Base-by-base conservation (phyloP, 2,888 invertebrate species). In the Zhuqinia jingwanae region DNA sequence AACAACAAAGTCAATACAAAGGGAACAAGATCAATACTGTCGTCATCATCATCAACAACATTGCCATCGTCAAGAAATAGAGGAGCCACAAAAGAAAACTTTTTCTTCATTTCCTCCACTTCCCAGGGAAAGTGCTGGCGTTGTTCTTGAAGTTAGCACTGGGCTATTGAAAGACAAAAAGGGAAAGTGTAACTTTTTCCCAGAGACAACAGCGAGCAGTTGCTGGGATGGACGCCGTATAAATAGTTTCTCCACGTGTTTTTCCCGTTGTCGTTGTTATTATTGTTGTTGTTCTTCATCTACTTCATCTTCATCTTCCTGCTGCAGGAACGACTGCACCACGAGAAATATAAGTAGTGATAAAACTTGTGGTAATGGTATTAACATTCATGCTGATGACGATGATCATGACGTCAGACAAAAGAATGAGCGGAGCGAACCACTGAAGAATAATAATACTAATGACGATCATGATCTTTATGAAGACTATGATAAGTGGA, bases 11-110 rank as follows among this genome's bases (percentile, higher is more conserved):
- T 50, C 50, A 68, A 68, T 68, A 36, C 76, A 58, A 58, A 56
- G 58, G 5, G 56, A 20, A 76, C 36, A 65, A 65, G 85, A 85
- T 85, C 85, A 85, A 85, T 85, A 85, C 79, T 77, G 77, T 76
- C 63, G 58, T 47, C 73, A 20, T 73, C 60, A 76, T 58, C 76
- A 76, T 36, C 76, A 75, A n/a, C 65, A 65, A 8, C 60, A 20
- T 22, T 15, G 13, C 20, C 73, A 10, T 17, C 53, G n/a, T 17
- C 63, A n/a, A 65, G 42, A 58, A 22, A 56, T n/a, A 56, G 42
- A 76, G 22, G 58, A 76, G 76, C 58, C 30, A 83, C 60, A 83
- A 76, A 76, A 60, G 75, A 63, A 83, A 83, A 81, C 73, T 81
- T 81, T 81, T 81, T 73, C 58, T 73, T 73, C 79, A 65, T 47